Conservation (phyloP, 2,797 vertebrate genomes). For the Ptychobarbus kaznakovi region DNA sequence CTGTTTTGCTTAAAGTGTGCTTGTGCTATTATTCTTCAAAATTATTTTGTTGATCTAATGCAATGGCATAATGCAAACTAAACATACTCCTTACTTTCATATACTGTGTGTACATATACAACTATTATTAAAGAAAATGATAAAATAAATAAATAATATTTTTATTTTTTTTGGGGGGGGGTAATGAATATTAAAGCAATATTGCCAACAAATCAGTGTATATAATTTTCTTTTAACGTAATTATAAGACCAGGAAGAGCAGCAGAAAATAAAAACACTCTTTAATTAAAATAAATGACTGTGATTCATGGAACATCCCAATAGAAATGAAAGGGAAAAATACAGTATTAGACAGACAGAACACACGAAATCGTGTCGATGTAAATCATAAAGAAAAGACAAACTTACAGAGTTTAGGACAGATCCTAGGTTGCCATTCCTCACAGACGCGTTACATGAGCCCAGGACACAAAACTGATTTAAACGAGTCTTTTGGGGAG, state of each 20-base stretch:
- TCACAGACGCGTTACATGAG: neutral
- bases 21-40: neutral
- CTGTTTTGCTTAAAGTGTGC: neutral
- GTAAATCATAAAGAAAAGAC: neutral
- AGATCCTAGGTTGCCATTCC: neutral
- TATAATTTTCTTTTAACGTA: neutral
- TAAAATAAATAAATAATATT: no score
- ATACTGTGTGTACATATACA: neutral
- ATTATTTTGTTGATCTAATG: neutral
- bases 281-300: constrained; percentile 70
- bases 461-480: neutral
- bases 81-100: neutral
- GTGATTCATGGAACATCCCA: constrained; percentile 73
- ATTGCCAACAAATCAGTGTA: neutral
- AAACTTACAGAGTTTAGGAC: neutral
- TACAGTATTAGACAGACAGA: neutral
- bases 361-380: neutral
- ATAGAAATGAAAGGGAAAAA: constrained; percentile 53
- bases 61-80: neutral
- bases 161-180: no score
- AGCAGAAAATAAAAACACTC: neutral
- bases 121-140: no score
- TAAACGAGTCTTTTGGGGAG: neutral
- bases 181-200: neutral
- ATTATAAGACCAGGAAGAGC: constrained; percentile 8